These are phyloP conservation scores for Eulemur coronatus DNA, from an alignment of 2,797 vertebrate genomes.

Conservation along the genomic window DNA sequence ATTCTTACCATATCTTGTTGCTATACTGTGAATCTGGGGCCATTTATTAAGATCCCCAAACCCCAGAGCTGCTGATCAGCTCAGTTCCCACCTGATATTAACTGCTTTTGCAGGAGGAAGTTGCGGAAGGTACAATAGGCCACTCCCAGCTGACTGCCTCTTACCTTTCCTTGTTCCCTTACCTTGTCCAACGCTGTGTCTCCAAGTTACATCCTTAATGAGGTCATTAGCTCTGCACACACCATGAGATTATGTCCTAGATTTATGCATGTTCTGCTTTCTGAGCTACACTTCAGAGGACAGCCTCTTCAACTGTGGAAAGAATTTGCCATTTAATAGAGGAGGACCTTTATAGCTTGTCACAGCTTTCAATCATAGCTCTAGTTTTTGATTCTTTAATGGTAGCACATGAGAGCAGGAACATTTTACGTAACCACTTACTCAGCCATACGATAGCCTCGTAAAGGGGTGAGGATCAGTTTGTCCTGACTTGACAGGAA, in stretches of 20 bases:
- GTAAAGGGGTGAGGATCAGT: not conserved
- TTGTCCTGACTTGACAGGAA: not conserved
- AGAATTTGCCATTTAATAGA: conserved; percentile 8
- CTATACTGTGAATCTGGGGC: not conserved
- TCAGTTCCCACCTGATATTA: not conserved
- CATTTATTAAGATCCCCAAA: not conserved
- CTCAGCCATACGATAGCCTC: not conserved
- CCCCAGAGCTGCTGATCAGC: not conserved
- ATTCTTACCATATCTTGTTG: not conserved
- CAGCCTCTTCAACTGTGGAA: not conserved
- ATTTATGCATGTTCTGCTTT: not conserved
- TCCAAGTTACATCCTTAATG: not conserved
- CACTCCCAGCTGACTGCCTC: not conserved
- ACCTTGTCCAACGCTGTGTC: not conserved
- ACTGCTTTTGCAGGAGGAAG: conserved; percentile 2
- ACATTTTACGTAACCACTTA: not conserved
- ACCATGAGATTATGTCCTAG: not conserved
- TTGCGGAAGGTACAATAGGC: not conserved
- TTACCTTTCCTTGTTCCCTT: not conserved
- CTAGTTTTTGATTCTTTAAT: not conserved
- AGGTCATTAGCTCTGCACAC: not conserved
- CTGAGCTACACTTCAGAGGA: conserved; percentile 6
- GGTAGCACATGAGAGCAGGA: not conserved
- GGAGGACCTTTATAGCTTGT: conserved; percentile 10
- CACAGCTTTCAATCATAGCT: conserved; percentile 29